Conservation (phyloP, 2,113 vertebrate genomes). For the Hemiprocne comata region DNA sequence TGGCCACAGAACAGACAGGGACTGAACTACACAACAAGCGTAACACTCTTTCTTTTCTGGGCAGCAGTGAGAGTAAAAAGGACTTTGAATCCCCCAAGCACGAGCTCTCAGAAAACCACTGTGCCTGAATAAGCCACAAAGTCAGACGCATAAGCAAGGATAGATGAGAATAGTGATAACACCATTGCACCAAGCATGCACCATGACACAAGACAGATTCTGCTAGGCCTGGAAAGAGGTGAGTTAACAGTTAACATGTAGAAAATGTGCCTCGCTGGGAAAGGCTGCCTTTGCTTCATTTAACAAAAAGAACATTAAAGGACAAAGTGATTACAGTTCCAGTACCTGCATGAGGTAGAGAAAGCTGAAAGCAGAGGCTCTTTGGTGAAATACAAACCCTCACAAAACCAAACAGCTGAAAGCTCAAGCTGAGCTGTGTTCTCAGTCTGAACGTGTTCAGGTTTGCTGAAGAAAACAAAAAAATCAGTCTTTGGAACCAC, state of each 20-base stretch:
- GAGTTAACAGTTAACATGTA: neutral
- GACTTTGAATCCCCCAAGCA: neutral
- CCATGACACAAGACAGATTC: neutral
- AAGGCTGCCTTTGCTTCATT: neutral
- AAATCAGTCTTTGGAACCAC: neutral
- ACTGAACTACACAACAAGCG: neutral
- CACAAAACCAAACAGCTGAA: neutral
- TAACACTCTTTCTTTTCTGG: neutral
- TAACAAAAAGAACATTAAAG: neutral
- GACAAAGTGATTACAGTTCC: neutral
- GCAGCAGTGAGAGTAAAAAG: neutral
- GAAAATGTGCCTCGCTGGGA: neutral
- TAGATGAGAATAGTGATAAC: neutral
- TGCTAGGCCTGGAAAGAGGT: neutral
- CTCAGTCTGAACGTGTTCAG: neutral
- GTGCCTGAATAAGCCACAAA: neutral
- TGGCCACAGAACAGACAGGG: neutral
- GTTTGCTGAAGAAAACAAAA: neutral
- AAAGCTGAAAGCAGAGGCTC: neutral
- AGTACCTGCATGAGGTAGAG: neutral
- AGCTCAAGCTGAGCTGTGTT: neutral
- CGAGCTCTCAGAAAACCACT: neutral
- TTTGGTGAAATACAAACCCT: neutral
- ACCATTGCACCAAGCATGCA: rapidly evolving
- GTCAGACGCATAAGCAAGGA: neutral